Base-by-base conservation (phyloP, 2,888 invertebrate genomes). In the Xestoiulus laeticollis region DNA sequence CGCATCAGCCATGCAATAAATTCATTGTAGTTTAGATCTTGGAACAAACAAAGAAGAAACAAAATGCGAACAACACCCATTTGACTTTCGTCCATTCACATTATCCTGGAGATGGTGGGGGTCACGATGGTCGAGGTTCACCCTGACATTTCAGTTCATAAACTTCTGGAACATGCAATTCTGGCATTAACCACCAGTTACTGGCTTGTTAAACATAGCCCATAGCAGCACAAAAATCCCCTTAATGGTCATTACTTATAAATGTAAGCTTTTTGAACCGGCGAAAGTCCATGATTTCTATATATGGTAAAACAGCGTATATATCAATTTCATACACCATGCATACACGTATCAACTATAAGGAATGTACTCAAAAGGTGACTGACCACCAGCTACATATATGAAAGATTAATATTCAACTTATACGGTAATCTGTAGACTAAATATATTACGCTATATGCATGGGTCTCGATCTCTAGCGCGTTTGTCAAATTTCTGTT, bases 11-110 rank as follows among this genome's bases (percentile, higher is more conserved):
- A 12, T 68, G 68, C 68, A 68, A 68, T 68, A 68, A 68, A 68
- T 68, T 68, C 68, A 10, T 12, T 12, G 12, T 26, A 68, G 68
- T 68, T 26, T 26, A 26, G 68, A 68, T 68, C 68, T 68, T 26
- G 68, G 68, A 68, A 26, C 26, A 26, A 68, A 68, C 26, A 10
- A 26, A 68, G 68, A 26, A 68, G 68, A 26, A 26, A n/a, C 26
- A 26, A 68, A 68, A 68, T 68, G 68, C 10, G 68, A 68, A 68
- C 68, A 68, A 68, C 68, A 68, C 68, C 68, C 68, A 68, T 68
- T 26, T 22, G 30, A 68, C 26, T 26, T 26, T 26, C 68, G 26
- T 26, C 68, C n/a, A 26, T 26, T 26, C 26, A 68, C 26, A 48
- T 19, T 48, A 48, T 48, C 16, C 48, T 48, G 26, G 68, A 68